Evolutionary conservation across 37 sponge, comb jelly and placozoan genomes (phyloP).

Genomic region (Corticium candelabrum): DNA sequence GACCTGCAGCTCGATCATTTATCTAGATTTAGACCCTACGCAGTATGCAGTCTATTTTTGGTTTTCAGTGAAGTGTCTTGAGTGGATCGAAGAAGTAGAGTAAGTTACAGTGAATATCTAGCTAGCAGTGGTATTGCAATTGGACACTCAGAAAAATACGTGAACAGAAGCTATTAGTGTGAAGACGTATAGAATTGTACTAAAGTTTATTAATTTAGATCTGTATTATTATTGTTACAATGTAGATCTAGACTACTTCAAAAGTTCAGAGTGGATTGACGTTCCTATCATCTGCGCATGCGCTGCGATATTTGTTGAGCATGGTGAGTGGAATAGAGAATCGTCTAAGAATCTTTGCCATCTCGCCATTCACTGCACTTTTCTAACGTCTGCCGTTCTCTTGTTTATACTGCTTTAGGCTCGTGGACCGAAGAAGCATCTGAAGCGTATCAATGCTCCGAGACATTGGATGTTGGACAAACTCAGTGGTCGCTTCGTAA

Average conservation of each 20-base stretch:
- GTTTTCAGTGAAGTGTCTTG: not conserved
- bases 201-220: not conserved
- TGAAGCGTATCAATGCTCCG: slow-evolving; percentile 96
- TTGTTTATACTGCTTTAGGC: too few relatives aligned
- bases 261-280: not conserved
- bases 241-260: not conserved
- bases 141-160: not conserved
- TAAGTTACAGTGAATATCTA: too few relatives aligned
- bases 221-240: not conserved
- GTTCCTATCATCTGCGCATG: not conserved
- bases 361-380: too few relatives aligned
- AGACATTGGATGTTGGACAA: slow-evolving; percentile 99
- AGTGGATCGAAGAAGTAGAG: too few relatives aligned
- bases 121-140: too few relatives aligned
- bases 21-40: not conserved
- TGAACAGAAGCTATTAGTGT: not conserved
- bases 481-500: slow-evolving; percentile 84
- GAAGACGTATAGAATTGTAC: not conserved
- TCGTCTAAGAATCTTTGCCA: too few relatives aligned
- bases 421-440: slow-evolving; percentile 96
- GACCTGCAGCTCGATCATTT: too few relatives aligned
- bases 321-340: not conserved
- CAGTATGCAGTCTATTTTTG: not conserved
- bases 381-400: too few relatives aligned
- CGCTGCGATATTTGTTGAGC: not conserved